Base-by-base conservation (phyloP, 2,797 vertebrate species). In the Diplodus puntazzo region DNA sequence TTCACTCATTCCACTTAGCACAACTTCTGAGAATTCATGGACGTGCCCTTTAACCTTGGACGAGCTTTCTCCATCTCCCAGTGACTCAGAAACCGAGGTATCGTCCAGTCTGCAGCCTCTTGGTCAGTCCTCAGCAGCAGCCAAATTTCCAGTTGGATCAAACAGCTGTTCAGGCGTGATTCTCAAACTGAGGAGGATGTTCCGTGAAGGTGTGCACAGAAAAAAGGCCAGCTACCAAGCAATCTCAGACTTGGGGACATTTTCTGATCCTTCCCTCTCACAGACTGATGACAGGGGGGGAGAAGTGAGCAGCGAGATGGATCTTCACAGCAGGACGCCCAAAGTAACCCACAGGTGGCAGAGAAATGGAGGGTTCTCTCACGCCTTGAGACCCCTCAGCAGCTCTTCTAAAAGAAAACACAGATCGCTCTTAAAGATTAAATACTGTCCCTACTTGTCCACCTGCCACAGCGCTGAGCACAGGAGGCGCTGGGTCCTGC, bases 371-470 rank as follows among this genome's bases (percentile, higher is more conserved):
- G 49, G 81, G 59, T 77, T 90, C 58, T 75, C 90, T 39, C 86
- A 53, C 1, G 8, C 79, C 6, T 61, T 88, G 18, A 84, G 87
- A 65, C 84, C 80, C 39, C 87, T 88, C 0, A 25, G 77, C 54
- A 76, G 83, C 63, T 77, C 91, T 10, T 89, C 89, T 13, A 90
- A 86, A 80, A 77, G 83, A 49, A 89, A 89, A 68, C 78, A 20
- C 6, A 81, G 86, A 17, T 91, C 95, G 0, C 72, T 91, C 0
- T 43, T 95, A 21, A 95, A 89, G 84, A 93, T 96, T 76, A 96
- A 94, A 78, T 96, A 95, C 90, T 94, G 94, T 30, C 94, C 94
- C 9, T 94, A 95, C 79, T 81, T 96, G 72, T 92, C 95, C 0
- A 78, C 90, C 42, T 93, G 87, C 69, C 90, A 92, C 83, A 87